Percentiles rank a stretch among this genome's conserved stretches.
These are phyloP conservation scores for Drosophila repleta DNA, from an alignment of 1,140 invertebrate species.

Conservation along the genomic window DNA sequence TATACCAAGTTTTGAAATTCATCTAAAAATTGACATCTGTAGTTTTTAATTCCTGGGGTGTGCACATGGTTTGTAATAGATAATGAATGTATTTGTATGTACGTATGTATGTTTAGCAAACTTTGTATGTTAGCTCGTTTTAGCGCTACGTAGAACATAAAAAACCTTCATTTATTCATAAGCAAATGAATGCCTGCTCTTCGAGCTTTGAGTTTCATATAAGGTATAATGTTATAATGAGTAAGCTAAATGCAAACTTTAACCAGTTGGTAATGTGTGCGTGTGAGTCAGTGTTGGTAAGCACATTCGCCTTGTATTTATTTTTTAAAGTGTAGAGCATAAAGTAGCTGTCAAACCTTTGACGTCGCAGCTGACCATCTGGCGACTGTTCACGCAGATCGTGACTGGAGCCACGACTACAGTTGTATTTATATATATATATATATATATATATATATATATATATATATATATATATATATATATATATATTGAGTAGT, in stretches of 20 bases:
- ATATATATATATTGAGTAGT: conserved; percentile 47
- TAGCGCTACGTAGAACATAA: conserved; percentile 1
- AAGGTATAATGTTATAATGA: conserved; percentile 9
- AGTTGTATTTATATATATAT: conserved; percentile 33
- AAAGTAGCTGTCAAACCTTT: conserved; percentile 86
- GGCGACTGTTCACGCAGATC: conserved; percentile 88
- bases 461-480: conserved; percentile 39
- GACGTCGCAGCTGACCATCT: conserved; percentile 87
- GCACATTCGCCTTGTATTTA: conserved; percentile 52
- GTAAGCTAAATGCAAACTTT: conserved; percentile 46
- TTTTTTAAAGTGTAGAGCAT: conserved; percentile 67
- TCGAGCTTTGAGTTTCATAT: neutral
- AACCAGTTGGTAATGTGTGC: conserved; percentile 33
- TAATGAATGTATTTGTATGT: conserved; percentile 13
- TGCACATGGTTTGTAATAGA: neutral
- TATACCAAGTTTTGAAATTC: neutral
- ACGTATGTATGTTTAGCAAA: neutral
- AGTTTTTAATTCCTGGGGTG: neutral
- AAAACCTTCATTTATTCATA: neutral
- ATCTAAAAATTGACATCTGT: neutral
- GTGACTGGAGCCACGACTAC: conserved; percentile 88
- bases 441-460: conserved; percentile 31
- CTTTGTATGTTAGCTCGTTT: conserved; percentile 5
- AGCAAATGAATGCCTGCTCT: neutral
- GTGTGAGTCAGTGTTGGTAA: conserved; percentile 30